Evolutionary conservation across 1,140 invertebrate genomes (phyloP), one percentile per base, ranked within the genome.

Genomic region (Eciton burchellii): DNA sequence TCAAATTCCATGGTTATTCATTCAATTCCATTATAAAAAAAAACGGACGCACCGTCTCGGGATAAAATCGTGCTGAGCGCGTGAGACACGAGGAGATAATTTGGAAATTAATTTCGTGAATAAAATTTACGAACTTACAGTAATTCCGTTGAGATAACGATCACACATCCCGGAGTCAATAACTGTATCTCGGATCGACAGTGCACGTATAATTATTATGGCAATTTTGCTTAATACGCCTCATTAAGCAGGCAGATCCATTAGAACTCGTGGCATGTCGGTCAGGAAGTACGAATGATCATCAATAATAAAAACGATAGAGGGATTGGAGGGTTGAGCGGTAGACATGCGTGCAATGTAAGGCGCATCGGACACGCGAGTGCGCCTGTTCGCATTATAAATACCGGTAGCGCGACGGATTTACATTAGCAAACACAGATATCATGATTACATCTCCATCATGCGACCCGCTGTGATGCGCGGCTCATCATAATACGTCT

Each of bases 401-500:
- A 87, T 74, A 82, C 73, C 73, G 24, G 81, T 81, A 79, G 74
- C 85, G 73, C 68, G 62, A 81, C 72, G 66, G 62, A 79, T 83
- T 83, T 73, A 74, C 73, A 87, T 83, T 86, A 84, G 73, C 66
- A 73, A 63, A 86, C 81, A 74, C 81, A 84, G 84, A 86, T 86
- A 81, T 87, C 68, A 59, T 73, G 81, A 84, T 87, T 86, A 77
- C 21, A 72, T 86, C 45, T 72, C 24, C 65, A 70, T 62, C 81
- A 70, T 70, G 81, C 81, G 66, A 86, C 66, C 60, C 68, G 81
- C 73, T 87, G 84, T 54, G 84, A 35, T 49, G 41, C 76, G 49
- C 47, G 21, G 45, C 56, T 72, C 35, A 41, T 47, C 73, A 66
- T 83, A 83, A 87, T 83, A 84, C 63, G 56, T 81, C 82, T 52